Conservation (phyloP, 2,888 invertebrate genomes). For the Allolobophora icterica region DNA sequence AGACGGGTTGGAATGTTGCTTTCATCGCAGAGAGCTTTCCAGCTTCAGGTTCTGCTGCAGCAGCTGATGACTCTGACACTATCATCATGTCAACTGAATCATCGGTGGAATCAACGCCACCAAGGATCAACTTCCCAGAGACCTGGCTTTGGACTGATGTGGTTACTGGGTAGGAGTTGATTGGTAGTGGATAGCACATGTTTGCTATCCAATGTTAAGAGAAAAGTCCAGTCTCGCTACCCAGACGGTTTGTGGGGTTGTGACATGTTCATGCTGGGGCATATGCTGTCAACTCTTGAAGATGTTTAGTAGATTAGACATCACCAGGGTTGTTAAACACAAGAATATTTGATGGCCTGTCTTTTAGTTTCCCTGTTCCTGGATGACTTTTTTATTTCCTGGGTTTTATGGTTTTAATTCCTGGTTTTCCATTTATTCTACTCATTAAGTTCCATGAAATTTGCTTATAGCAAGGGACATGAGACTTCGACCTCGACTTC, state of each 20-base stretch:
- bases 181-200: not conserved
- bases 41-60: not conserved
- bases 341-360: too few species aligned
- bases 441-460: not conserved
- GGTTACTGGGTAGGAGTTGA: slow-evolving; percentile 70
- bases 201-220: not conserved
- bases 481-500: too few species aligned
- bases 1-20: too few species aligned
- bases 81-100: not conserved
- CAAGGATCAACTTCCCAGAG: slow-evolving; percentile 71
- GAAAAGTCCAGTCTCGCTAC: not conserved
- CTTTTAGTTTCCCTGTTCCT: too few species aligned
- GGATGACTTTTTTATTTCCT: too few species aligned
- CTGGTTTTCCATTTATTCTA: too few species aligned
- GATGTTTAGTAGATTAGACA: not conserved
- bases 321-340: not conserved
- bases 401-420: too few species aligned
- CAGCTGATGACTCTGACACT: not conserved
- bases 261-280: not conserved
- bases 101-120: not conserved
- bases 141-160: slow-evolving; percentile 76
- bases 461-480: not conserved
- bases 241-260: not conserved
- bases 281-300: not conserved
- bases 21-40: too few species aligned